Base-by-base conservation (phyloP, 2,888 invertebrate genomes). In the Resseliella maxima region DNA sequence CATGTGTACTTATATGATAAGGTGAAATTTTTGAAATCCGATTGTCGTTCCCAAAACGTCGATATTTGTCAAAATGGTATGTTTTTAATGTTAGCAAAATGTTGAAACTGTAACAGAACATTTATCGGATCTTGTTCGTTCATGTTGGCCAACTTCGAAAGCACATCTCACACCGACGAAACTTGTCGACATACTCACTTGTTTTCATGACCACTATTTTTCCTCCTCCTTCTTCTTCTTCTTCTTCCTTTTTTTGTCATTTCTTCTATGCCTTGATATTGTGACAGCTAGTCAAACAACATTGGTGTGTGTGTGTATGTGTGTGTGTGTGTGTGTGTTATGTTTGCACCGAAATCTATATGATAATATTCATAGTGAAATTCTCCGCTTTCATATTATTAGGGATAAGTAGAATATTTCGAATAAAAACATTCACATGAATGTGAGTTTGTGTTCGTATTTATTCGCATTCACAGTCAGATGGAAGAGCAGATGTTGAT, bases 21-120 rank as follows among this genome's bases (percentile, higher is more conserved):
- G 81, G 35, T 81, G n/a, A 81, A 81, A 35, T 81, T 81, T 36
- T 81, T 21, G 81, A 81, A 83, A 83, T 83, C 83, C 83, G 83
- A 83, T 83, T 83, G 83, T 83, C 83, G 72, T 35, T 72, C 31
- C 72, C 72, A 27, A 72, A 72, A 31, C 72, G 72, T 72, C 72
- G 35, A 72, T 72, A 72, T 31, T 72, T 72, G 72, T 72, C 72
- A 72, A 72, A n/a, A 72, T 72, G 72, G 72, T 35, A 72, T 72
- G 31, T 72, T 72, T 72, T 72, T 72, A 72, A 72, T 72, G 31
- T 72, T 27, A 72, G 31, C 72, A 72, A 72, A 31, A 72, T 72
- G 72, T 72, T 72, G 72, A 72, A 12, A 72, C 72, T 31, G n/a
- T 72, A 35, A 72, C 3, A 8, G 31, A 72, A 15, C 50, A 18